phyloP scores from a whole-genome alignment of 2,888 invertebrate genomes.

The Balanococcus diminutus region DNA sequence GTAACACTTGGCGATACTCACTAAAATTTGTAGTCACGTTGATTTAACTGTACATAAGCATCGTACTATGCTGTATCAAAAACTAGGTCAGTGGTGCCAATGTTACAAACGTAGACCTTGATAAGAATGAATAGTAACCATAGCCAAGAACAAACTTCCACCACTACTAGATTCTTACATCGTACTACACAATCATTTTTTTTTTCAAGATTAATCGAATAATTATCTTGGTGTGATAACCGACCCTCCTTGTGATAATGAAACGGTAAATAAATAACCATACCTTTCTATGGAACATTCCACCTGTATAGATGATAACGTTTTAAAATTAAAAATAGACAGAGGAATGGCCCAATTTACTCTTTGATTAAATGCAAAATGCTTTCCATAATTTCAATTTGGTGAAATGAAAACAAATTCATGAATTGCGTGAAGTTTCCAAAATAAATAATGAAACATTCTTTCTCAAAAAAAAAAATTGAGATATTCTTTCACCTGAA shows the following conservation, averaged over 20 bases:
- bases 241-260: background rate
- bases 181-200: background rate
- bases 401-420: too few species aligned
- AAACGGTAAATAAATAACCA: background rate
- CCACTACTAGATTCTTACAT: background rate
- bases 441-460: too few species aligned
- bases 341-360: too few species aligned
- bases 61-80: constrained; percentile 25
- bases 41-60: constrained; percentile 46
- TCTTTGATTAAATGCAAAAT: background rate
- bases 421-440: too few species aligned
- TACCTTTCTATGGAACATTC: background rate
- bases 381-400: too few species aligned
- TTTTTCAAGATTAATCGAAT: constrained; percentile 33
- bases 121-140: constrained; percentile 51
- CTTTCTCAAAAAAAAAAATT: too few species aligned
- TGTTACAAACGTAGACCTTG: constrained; percentile 53
- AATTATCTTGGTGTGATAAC: constrained; percentile 31
- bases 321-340: background rate
- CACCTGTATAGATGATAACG: too few species aligned
- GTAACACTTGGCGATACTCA: constrained; percentile 54
- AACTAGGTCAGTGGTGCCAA: constrained; percentile 55
- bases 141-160: constrained; percentile 52
- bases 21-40: constrained; percentile 55
- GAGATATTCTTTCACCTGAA: too few species aligned